Percentiles rank a stretch among this genome's conserved stretches.
These are phyloP conservation scores for Acyrthosiphon pisum DNA, from an alignment of 1,140 invertebrate genomes.

Conservation along the genomic window DNA sequence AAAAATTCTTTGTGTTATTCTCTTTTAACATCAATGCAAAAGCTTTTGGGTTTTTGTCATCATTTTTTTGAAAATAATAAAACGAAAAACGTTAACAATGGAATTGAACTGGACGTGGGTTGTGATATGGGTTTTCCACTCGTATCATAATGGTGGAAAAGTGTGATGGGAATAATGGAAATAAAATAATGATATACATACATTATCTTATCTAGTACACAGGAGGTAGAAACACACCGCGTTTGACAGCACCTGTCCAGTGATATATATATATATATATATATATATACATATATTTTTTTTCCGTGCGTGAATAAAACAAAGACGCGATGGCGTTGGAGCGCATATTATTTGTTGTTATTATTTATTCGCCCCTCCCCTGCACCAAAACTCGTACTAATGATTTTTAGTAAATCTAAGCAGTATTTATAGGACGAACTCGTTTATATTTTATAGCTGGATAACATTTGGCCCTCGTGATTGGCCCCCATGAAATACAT, in stretches of 20 bases:
- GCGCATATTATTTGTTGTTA: not conserved
- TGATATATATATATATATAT: not conserved
- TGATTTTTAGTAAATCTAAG: not conserved
- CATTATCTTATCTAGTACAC: not conserved
- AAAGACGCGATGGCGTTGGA: not conserved
- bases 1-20: not conserved
- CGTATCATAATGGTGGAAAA: not conserved
- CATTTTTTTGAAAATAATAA: not conserved
- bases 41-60: not conserved
- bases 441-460: not conserved
- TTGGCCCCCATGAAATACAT: not conserved
- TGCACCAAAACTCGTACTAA: not conserved
- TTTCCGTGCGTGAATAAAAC: not conserved
- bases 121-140: slow-evolving; percentile 10
- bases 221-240: not conserved
- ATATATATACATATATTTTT: not conserved
- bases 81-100: slow-evolving; percentile 26
- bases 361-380: not conserved
- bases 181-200: slow-evolving; percentile 40
- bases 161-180: slow-evolving; percentile 9
- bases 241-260: slow-evolving; percentile 27
- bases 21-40: not conserved
- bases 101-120: slow-evolving; percentile 29
- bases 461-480: not conserved
- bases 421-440: not conserved